Conservation (phyloP, 2,113 vertebrate genomes). For the Paradoxurus hermaphroditus region DNA sequence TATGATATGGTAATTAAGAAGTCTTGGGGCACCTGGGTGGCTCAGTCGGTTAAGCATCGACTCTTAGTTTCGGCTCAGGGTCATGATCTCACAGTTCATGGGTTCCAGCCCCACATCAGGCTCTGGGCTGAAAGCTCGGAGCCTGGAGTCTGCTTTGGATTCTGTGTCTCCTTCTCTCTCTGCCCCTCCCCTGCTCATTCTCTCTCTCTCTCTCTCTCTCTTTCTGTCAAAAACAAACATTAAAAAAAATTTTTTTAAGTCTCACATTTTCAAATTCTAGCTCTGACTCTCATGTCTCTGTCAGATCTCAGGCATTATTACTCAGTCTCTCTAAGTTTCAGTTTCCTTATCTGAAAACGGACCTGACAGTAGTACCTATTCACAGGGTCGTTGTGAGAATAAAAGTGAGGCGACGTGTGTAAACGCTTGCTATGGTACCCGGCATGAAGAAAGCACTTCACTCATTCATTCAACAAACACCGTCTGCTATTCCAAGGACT, state of each 20-base stretch:
- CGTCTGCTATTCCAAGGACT: not conserved
- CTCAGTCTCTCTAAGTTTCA: not conserved
- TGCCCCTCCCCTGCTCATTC: too few relatives aligned
- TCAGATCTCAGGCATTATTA: not conserved
- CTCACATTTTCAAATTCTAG: not conserved
- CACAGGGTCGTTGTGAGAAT: not conserved
- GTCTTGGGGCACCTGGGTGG: too few relatives aligned
- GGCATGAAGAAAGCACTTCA: not conserved
- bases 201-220: too few relatives aligned
- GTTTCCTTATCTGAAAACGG: not conserved
- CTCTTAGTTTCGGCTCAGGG: too few relatives aligned
- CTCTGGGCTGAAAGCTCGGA: too few relatives aligned
- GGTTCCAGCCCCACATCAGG: too few relatives aligned
- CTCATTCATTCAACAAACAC: not conserved
- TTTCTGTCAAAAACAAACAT: too few relatives aligned
- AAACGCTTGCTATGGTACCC: not conserved
- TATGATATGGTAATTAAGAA: not conserved
- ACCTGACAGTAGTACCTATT: not conserved
- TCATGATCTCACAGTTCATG: too few relatives aligned
- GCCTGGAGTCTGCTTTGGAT: too few relatives aligned
- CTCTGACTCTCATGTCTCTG: not conserved
- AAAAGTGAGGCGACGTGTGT: not conserved
- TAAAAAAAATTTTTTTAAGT: not conserved
- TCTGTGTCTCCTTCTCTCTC: too few relatives aligned
- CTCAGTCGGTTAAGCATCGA: too few relatives aligned